Conservation (phyloP, 35 echinoderm and acorn worm species). For the Apostichopus californicus region DNA sequence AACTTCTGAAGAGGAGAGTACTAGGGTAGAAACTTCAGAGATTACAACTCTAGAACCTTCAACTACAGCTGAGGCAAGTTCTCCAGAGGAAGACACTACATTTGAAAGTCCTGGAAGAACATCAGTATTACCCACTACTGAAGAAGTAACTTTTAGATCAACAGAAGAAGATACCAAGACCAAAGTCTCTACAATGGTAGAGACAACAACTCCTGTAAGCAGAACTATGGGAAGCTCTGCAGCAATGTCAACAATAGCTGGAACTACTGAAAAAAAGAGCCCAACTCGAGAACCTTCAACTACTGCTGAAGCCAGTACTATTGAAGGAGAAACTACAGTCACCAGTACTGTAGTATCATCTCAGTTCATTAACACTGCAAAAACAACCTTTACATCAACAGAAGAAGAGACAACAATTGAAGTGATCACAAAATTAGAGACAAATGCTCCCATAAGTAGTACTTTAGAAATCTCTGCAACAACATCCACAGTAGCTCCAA, state of each 20-base stretch:
- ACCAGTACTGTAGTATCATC: no score
- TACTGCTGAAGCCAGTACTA: neutral
- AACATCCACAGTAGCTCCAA: no score
- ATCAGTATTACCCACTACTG: neutral
- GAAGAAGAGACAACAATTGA: neutral
- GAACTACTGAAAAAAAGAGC: neutral
- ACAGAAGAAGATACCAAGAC: neutral
- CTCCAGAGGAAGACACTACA: neutral
- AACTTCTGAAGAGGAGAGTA: neutral
- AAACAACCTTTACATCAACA: neutral
- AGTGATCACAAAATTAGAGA: neutral
- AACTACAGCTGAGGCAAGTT: neutral
- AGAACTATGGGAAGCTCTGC: neutral
- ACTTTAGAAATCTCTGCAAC: no score
- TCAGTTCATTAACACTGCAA: neutral
- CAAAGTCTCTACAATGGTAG: slow-evolving; percentile 1
- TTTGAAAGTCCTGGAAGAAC: no score
- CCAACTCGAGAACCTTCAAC: neutral
- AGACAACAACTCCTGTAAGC: no score
- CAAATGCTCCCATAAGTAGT: neutral
- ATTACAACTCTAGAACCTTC: neutral
- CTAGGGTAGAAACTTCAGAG: neutral
- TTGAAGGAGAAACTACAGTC: neutral
- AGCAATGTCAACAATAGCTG: neutral
- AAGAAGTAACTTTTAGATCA: neutral